Evolutionary conservation across 2,888 invertebrate genomes (phyloP), one percentile per base, ranked within the genome.

Genomic region (Troides aeacus): DNA sequence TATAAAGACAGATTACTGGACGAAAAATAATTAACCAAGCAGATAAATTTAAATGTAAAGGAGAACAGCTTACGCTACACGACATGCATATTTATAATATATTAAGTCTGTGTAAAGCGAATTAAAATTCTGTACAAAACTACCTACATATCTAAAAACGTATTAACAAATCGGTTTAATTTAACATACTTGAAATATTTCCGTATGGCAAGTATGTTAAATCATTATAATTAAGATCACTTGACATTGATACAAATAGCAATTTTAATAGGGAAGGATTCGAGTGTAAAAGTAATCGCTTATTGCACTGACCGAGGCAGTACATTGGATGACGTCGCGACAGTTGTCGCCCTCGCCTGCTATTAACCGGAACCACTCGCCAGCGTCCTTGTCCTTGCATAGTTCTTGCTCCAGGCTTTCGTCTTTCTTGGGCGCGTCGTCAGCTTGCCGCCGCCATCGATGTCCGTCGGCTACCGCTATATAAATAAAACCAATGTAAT

Each of bases 301-400:
- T 75, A 72, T 74, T 74, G 76, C 79, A 94, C 95, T 94, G 86
- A 97, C 97, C 85, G 97, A 97, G 85, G 97, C 97, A 77, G 98
- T 98, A 93, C 98, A 98, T 91, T 98, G 98, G 86, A 98, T 98
- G 86, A 98, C 98, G 93, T 98, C 97, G 87, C 98, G 96, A 89
- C 98, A 98, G 89, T 96, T 97, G 92, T 97, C 97, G 80, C 97
- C 97, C 79, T 97, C 97, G 79, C 97, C 97, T 73, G 97, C 95
- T 73, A 97, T 96, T 84, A 98, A 93, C 83, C 98, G 95, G 94
- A 98, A 98, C 97, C 97, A 98, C 92, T 98, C 98, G 74, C 97
- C 97, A 66, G 98, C 97, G 92, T 97, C 97, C 93, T 97, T 97
- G 93, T 97, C 97, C 94, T 97, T 97, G 93, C 98, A 98, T 78